Conservation (phyloP, 2,113 vertebrate species). For the Chaetorhynchus papuensis region DNA sequence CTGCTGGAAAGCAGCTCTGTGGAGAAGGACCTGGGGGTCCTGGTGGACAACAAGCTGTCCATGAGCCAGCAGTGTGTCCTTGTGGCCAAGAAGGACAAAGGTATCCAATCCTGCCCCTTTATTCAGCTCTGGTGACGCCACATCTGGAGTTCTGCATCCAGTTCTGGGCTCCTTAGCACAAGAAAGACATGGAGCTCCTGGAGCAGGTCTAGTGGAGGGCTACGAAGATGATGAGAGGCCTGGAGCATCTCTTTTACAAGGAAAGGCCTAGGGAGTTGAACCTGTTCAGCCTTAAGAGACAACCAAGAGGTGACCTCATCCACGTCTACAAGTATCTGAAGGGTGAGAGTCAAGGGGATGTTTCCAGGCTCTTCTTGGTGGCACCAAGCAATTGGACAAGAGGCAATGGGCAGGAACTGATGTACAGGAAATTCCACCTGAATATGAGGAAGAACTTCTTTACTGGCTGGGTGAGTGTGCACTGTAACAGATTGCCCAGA, state of each 20-base stretch:
- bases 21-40: neutral
- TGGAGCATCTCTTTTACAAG: neutral
- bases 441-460: neutral
- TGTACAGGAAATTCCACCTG: neutral
- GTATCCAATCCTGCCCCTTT: neutral
- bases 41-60: neutral
- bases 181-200: neutral
- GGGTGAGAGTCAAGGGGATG: neutral
- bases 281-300: neutral
- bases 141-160: neutral
- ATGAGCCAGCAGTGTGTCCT: neutral
- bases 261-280: neutral
- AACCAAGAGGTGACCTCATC: rapidly evolving
- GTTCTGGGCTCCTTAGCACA: neutral
- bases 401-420: neutral
- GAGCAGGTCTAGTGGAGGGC: neutral
- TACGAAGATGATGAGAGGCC: neutral
- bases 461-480: rapidly evolving
- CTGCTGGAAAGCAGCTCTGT: neutral
- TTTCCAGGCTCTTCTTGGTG: neutral
- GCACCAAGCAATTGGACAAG: neutral
- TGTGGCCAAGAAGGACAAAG: neutral
- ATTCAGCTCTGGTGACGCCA: neutral
- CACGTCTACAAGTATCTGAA: neutral
- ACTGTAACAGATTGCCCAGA: neutral